Conservation (phyloP, 1,140 invertebrate species). For the Cataglyphis hispanica region DNA sequence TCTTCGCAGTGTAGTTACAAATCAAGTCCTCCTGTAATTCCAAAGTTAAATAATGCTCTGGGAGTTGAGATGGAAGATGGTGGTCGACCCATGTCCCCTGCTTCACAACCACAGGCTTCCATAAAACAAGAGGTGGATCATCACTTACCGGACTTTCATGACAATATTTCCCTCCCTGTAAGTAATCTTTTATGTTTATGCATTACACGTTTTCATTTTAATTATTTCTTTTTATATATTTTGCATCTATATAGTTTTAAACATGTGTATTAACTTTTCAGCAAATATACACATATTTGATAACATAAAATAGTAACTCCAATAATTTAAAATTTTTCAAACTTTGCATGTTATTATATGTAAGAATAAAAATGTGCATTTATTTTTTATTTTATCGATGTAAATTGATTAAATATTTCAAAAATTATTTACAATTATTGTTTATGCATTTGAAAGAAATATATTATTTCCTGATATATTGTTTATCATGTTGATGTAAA, state of each 20-base stretch:
- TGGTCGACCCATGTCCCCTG: conserved; percentile 87
- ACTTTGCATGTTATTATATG: conserved; percentile 18
- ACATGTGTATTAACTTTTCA: conserved; percentile 2
- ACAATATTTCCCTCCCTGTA: conserved; percentile 85
- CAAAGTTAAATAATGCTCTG: conserved; percentile 89
- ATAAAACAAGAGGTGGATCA: conserved; percentile 89
- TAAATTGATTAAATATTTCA: conserved; percentile 10
- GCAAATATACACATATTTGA: neutral
- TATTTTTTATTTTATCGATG: neutral
- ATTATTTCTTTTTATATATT: neutral
- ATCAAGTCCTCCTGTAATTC: conserved; percentile 88
- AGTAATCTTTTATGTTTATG: conserved; percentile 69
- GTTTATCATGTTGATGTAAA: conserved; percentile 25
- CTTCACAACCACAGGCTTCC: conserved; percentile 87
- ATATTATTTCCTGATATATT: conserved; percentile 32
- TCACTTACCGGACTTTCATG: conserved; percentile 86
- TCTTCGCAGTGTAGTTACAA: conserved; percentile 89
- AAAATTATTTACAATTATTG: conserved; percentile 1
- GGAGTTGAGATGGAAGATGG: conserved; percentile 88
- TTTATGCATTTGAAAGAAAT: conserved; percentile 13
- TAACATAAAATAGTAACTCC: conserved; percentile 20
- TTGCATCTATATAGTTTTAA: neutral
- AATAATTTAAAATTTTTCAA: neutral
- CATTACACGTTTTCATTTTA: conserved; percentile 12
- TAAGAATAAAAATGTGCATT: conserved; percentile 4